These are phyloP conservation scores for Enteromius anoplus DNA, from an alignment of 2,797 vertebrate genomes.

Conservation along the genomic window DNA sequence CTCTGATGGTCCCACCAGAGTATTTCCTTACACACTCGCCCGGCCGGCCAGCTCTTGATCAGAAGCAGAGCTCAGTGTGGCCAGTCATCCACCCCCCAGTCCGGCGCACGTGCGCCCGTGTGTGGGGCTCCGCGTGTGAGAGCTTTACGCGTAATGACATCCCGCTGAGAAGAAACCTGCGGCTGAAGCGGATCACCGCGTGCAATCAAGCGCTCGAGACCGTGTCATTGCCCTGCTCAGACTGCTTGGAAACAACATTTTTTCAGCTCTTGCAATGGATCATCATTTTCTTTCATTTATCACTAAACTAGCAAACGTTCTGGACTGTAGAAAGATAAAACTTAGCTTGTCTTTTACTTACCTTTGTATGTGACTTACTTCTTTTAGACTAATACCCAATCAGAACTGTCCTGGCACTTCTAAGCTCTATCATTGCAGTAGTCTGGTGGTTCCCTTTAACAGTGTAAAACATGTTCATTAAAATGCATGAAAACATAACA, in stretches of 20 bases:
- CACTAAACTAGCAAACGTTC: neutral
- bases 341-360: too few species aligned
- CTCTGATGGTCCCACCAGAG: constrained; percentile 80
- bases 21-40: constrained; percentile 73
- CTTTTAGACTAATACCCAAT: too few species aligned
- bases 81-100: constrained; percentile 68
- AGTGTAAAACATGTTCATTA: too few species aligned
- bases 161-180: constrained; percentile 75
- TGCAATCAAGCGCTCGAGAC: constrained; percentile 78
- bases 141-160: constrained; percentile 74
- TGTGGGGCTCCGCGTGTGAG: constrained; percentile 64
- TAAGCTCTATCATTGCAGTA: too few species aligned
- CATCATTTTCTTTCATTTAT: neutral
- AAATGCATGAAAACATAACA: too few species aligned
- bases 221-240: constrained; percentile 72
- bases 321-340: neutral
- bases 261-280: neutral
- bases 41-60: constrained; percentile 76
- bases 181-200: constrained; percentile 68
- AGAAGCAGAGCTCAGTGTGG: constrained; percentile 71
- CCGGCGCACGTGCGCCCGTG: constrained; percentile 33
- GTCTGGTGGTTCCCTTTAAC: too few species aligned
- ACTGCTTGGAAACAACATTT: constrained; percentile 32
- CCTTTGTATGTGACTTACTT: too few species aligned
- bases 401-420: too few species aligned